Evolutionary conservation across 2,113 vertebrate genomes (phyloP), one percentile per base, ranked within the genome.

Genomic region (Channa maculata): DNA sequence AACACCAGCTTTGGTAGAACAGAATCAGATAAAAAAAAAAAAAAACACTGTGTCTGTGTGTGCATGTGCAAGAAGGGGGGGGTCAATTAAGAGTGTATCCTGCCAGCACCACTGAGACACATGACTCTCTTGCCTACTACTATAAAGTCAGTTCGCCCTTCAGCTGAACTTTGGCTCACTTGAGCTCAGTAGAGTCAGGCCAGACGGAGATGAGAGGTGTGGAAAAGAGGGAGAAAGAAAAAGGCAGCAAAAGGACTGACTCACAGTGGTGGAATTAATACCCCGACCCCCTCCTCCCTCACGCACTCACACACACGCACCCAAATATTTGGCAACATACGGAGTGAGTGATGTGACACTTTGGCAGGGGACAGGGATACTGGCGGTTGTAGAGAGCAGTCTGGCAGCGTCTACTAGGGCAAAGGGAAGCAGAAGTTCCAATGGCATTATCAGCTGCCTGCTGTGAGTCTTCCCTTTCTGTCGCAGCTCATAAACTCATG

Each of bases 101-200:
- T 43, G 38, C 57, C 83, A 78, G 82, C 73, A 71, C 65, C 73
- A 62, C 52, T 52, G 75, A 95, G 94, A 92, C 96, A 95, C 95
- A 96, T 97, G 97, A 98, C 96, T 96, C 85, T 86, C 70, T 75
- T 77, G 89, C 83, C 80, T 68, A 73, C 92, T 79, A 90, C 87
- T 91, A 88, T 94, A 90, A 95, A 95, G 96, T 95, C 93, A 87
- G 83, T 83, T 92, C 96, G 95, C 92, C 97, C 97, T 98, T 98
- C 95, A 97, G 89, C 88, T 96, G 96, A 98, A 98, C 97, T 98
- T 97, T 96, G 95, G 91, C 96, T 97, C 85, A 97, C 89, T 96
- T 94, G 89, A 90, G 89, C 80, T 77, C 60, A 79, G 58, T 73
- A 76, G 65, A 51, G 65, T 39, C n/a, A 50, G 73, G 69, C 71